These are phyloP conservation scores for Limulus polyphemus DNA, from an alignment of 2,888 invertebrate genomes.

Conservation along the genomic window DNA sequence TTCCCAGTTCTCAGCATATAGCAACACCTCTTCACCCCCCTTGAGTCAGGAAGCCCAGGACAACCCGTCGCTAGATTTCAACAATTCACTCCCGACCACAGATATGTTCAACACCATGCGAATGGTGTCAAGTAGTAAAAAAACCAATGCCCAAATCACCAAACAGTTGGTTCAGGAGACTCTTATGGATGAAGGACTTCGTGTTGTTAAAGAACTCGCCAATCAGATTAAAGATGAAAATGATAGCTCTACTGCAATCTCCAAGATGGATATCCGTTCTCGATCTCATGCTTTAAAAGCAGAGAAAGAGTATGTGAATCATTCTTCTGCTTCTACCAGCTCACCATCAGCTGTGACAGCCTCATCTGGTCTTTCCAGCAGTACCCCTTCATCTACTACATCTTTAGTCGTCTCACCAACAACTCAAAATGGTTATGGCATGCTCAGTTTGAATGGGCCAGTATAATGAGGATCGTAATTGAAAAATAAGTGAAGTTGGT, in stretches of 20 bases:
- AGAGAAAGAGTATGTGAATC: too few species aligned
- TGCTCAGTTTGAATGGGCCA: too few species aligned
- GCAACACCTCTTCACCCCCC: constrained; percentile 23
- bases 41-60: constrained; percentile 23
- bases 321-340: too few species aligned
- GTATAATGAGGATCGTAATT: too few species aligned
- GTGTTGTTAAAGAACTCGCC: constrained; percentile 36
- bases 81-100: constrained; percentile 6
- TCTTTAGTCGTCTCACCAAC: too few species aligned
- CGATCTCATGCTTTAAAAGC: too few species aligned
- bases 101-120: constrained; percentile 22
- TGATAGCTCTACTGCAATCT: constrained; percentile 7
- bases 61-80: constrained; percentile 22
- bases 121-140: constrained; percentile 16
- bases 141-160: constrained; percentile 26
- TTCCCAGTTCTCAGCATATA: constrained; percentile 55
- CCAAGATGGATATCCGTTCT: background rate
- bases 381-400: too few species aligned
- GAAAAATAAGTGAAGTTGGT: too few species aligned
- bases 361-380: too few species aligned
- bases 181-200: constrained; percentile 41
- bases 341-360: too few species aligned
- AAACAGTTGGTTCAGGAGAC: constrained; percentile 36
- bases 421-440: too few species aligned
- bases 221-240: constrained; percentile 28